Evolutionary conservation across 2,888 invertebrate species (phyloP).

Genomic region (Meloe dianella): DNA sequence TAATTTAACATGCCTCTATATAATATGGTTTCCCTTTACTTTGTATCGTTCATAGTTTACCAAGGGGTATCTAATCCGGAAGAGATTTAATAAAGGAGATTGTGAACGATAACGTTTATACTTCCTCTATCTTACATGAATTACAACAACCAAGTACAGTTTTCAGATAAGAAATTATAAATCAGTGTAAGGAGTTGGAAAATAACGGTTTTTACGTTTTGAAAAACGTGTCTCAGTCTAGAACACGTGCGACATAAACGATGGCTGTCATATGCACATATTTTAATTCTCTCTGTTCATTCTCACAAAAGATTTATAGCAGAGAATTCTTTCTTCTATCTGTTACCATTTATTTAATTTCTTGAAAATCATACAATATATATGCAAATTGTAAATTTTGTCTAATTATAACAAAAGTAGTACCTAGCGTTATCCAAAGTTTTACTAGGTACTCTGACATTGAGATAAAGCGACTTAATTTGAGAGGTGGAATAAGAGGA

Average conservation of each 20-base stretch:
- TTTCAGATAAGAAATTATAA: slow-evolving; percentile 28
- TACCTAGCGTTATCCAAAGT: background rate
- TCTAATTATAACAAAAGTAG: background rate
- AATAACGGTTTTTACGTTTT: slow-evolving; percentile 4
- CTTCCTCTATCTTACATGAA: background rate
- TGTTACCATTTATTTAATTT: background rate
- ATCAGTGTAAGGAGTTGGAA: slow-evolving; percentile 20
- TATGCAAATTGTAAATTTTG: background rate
- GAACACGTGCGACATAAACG: slow-evolving; percentile 42
- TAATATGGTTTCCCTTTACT: background rate
- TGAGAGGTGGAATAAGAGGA: no score
- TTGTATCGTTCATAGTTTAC: background rate
- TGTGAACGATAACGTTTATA: background rate
- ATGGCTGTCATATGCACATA: slow-evolving; percentile 42
- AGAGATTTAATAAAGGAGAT: slow-evolving; percentile 1
- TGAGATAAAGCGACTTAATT: no score
- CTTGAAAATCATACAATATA: no score
- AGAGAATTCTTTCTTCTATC: background rate
- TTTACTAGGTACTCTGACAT: background rate
- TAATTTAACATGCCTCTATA: background rate
- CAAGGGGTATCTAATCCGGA: background rate
- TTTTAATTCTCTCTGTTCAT: slow-evolving; percentile 38
- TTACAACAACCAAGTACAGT: background rate
- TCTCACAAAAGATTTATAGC: background rate
- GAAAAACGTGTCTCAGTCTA: slow-evolving; percentile 39